phyloP scores from a whole-genome alignment of 2,797 vertebrate species.

The Brachyrhaphis roseni region DNA sequence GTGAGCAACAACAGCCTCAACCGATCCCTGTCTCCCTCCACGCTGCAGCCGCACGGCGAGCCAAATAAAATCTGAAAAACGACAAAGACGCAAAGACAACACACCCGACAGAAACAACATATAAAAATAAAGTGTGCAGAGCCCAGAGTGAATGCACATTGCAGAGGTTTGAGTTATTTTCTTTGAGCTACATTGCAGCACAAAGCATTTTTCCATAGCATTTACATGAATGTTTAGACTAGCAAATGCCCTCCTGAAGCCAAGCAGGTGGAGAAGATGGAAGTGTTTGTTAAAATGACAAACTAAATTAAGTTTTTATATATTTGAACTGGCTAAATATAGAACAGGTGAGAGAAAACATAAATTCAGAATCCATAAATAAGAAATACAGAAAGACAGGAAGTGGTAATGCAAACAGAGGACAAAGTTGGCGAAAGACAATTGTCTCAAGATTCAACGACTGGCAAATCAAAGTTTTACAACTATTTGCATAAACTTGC shows the following conservation, averaged over 20 bases:
- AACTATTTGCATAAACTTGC: slow-evolving; percentile 82
- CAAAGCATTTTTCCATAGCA: slow-evolving; percentile 79
- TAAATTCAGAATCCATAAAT: fast-evolving
- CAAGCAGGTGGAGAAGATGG: slow-evolving; percentile 70
- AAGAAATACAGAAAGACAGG: background rate
- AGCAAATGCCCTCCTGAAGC: slow-evolving; percentile 76
- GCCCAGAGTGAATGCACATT: slow-evolving; percentile 15
- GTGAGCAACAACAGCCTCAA: slow-evolving; percentile 28
- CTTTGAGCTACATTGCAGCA: slow-evolving; percentile 62
- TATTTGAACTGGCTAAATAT: background rate
- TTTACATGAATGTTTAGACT: slow-evolving; percentile 86
- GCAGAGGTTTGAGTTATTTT: slow-evolving; percentile 47
- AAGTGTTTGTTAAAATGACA: slow-evolving; percentile 22
- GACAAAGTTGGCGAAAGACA: fast-evolving
- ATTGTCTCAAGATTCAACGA: slow-evolving; percentile 25
- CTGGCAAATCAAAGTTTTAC: slow-evolving; percentile 72
- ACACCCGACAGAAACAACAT: slow-evolving; percentile 48
- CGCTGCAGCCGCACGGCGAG: background rate
- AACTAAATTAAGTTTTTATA: slow-evolving; percentile 15
- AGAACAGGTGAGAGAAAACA: fast-evolving
- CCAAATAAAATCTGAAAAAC: background rate
- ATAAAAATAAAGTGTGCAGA: slow-evolving; percentile 1
- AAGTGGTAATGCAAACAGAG: background rate
- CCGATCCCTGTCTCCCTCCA: slow-evolving; percentile 12
- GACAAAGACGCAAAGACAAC: slow-evolving; percentile 42